Evolutionary conservation across 2,888 invertebrate species (phyloP).

Genomic region (Galerucella pusilla): DNA sequence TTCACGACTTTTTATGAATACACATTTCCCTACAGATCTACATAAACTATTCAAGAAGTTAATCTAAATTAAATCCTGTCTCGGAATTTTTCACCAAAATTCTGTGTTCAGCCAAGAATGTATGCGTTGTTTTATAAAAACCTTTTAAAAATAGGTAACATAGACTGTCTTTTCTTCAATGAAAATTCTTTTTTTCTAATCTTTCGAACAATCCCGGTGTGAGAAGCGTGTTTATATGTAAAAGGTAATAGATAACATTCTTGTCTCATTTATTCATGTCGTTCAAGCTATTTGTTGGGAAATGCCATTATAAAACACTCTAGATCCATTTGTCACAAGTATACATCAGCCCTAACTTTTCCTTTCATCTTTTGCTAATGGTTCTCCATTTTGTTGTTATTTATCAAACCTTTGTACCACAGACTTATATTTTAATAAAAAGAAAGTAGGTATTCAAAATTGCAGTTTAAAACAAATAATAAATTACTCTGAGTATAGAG

Average conservation of each 20-base stretch:
- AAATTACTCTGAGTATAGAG: too few relatives aligned
- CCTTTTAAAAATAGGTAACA: not conserved
- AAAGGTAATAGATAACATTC: conserved; percentile 9
- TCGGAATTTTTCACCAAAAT: too few relatives aligned
- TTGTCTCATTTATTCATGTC: conserved; percentile 8
- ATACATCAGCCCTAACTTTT: not conserved
- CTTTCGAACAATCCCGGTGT: not conserved
- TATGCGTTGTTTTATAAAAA: not conserved
- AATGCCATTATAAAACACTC: conserved; percentile 10
- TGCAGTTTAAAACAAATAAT: too few relatives aligned
- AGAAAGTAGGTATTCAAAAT: not conserved
- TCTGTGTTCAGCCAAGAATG: not conserved
- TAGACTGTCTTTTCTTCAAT: not conserved
- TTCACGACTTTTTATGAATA: too few relatives aligned
- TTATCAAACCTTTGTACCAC: not conserved
- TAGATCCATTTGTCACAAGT: conserved; percentile 5
- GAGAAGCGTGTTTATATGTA: not conserved
- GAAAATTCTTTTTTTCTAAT: not conserved
- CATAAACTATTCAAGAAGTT: too few relatives aligned
- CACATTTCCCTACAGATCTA: too few relatives aligned
- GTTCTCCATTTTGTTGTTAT: not conserved
- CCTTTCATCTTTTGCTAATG: conserved; percentile 7
- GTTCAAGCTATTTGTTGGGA: not conserved
- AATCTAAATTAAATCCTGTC: too few relatives aligned
- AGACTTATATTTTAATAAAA: not conserved